phyloP scores from a whole-genome alignment of 2,888 invertebrate genomes.

The Troides aeacus region DNA sequence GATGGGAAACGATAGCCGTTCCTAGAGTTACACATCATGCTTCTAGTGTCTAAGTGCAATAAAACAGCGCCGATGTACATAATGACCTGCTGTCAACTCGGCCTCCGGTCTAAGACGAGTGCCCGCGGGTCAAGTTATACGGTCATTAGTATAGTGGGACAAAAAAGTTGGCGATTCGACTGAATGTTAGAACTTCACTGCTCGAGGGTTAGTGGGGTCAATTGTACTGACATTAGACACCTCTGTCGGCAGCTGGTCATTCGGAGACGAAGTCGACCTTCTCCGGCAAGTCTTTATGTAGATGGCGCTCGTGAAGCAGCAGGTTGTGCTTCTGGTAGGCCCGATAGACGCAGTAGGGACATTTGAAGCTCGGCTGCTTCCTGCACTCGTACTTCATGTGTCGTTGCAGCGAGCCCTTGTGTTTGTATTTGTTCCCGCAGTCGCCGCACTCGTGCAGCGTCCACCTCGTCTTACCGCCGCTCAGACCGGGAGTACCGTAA shows the following conservation, averaged over 20 bases:
- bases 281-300: conserved; percentile 77
- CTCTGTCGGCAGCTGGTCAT: conserved; percentile 61
- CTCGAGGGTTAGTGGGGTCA: conserved; percentile 12
- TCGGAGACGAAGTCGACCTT: conserved; percentile 77
- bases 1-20: not conserved
- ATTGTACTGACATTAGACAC: conserved; percentile 64
- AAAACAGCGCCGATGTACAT: conserved; percentile 17
- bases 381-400: conserved; percentile 89
- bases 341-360: conserved; percentile 84
- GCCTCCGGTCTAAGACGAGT: too few species aligned
- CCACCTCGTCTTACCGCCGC: conserved; percentile 71
- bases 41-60: conserved; percentile 14
- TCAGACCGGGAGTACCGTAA: conserved; percentile 71
- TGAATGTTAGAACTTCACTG: not conserved
- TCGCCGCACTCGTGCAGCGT: conserved; percentile 82
- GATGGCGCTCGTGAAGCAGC: conserved; percentile 76
- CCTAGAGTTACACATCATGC: not conserved
- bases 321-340: conserved; percentile 84
- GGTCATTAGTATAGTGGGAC: too few species aligned
- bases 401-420: conserved; percentile 87
- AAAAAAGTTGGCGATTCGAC: too few species aligned
- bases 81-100: conserved; percentile 4
- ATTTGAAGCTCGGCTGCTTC: conserved; percentile 85
- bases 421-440: conserved; percentile 91
- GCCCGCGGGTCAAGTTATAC: too few species aligned